Evolutionary conservation across 2,888 invertebrate species (phyloP).

Genomic region (Nomada ferruginata): DNA sequence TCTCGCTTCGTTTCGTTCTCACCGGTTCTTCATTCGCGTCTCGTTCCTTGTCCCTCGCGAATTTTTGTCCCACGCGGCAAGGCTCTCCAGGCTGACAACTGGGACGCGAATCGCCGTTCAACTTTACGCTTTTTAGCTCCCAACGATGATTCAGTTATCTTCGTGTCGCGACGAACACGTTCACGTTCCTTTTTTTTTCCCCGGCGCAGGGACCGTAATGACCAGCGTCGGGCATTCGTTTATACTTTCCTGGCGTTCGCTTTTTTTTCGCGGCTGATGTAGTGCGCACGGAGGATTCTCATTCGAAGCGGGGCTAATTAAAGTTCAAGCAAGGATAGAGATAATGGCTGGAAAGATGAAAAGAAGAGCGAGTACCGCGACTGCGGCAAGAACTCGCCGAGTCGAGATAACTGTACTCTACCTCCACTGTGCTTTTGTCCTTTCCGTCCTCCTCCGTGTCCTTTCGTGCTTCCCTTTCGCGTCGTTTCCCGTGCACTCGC

Average conservation of each 20-base stretch:
- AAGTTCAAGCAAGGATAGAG: conserved; percentile 54
- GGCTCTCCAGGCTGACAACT: not conserved
- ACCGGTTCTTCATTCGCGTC: too few species aligned
- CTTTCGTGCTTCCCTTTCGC: conserved; percentile 3
- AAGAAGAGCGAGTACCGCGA: conserved; percentile 52
- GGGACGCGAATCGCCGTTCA: not conserved
- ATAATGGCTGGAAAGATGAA: conserved; percentile 56
- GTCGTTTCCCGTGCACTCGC: conserved; percentile 28
- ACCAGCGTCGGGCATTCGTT: too few species aligned
- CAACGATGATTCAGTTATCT: not conserved
- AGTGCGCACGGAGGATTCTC: conserved; percentile 5
- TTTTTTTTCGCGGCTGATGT: not conserved
- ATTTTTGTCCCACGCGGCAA: not conserved
- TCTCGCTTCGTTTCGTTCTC: not conserved
- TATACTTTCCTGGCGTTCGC: too few species aligned
- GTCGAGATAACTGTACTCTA: conserved; percentile 73
- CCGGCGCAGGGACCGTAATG: too few species aligned
- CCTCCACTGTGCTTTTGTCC: conserved; percentile 70
- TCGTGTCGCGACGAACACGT: not conserved
- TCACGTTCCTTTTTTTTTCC: not conserved
- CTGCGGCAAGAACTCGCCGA: conserved; percentile 66
- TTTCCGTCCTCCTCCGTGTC: conserved; percentile 51
- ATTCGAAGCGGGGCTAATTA: conserved; percentile 50
- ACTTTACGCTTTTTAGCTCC: not conserved
- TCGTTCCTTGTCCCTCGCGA: not conserved